A percentile compares a stretch with the other conserved stretches of the same genome.
Conservation (phyloP, 1,140 invertebrate species). For the Bicyclus anynana region DNA sequence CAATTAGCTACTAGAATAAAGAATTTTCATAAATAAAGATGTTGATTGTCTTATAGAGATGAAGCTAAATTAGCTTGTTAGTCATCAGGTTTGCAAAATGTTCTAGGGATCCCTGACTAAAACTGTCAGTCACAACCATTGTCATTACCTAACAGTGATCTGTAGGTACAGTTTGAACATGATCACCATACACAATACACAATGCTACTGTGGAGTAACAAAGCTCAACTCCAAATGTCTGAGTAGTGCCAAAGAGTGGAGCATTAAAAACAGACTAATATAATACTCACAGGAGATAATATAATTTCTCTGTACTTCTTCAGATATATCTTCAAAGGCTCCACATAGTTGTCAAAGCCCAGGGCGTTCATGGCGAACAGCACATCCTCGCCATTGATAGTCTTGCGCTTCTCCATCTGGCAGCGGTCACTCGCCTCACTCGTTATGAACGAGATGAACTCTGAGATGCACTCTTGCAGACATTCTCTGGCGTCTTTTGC, state of each 20-base stretch:
- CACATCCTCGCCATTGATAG: constrained; percentile 99
- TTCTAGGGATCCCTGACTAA: no score
- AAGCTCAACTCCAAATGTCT: background rate
- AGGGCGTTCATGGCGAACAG: constrained; percentile 97
- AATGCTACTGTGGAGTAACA: no score
- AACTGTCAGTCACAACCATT: no score
- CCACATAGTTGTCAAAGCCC: constrained; percentile 99
- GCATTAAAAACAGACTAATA: constrained; percentile 3
- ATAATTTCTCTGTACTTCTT: constrained; percentile 95
- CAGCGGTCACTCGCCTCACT: constrained; percentile 98
- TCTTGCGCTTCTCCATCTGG: constrained; percentile 98
- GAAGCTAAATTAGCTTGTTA: no score
- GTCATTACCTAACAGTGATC: no score
- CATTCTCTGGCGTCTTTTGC: constrained; percentile 99
- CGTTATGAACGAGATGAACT: constrained; percentile 99
- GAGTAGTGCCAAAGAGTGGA: no score
- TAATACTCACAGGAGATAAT: constrained; percentile 56
- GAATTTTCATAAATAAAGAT: no score
- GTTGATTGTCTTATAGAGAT: no score
- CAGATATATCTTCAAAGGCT: constrained; percentile 96
- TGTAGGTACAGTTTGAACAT: no score
- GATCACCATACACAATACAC: no score
- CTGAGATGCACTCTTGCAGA: constrained; percentile 99
- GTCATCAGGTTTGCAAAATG: no score
- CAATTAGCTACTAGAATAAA: no score